Conservation (phyloP, 2,888 invertebrate genomes). For the Amiota minor region DNA sequence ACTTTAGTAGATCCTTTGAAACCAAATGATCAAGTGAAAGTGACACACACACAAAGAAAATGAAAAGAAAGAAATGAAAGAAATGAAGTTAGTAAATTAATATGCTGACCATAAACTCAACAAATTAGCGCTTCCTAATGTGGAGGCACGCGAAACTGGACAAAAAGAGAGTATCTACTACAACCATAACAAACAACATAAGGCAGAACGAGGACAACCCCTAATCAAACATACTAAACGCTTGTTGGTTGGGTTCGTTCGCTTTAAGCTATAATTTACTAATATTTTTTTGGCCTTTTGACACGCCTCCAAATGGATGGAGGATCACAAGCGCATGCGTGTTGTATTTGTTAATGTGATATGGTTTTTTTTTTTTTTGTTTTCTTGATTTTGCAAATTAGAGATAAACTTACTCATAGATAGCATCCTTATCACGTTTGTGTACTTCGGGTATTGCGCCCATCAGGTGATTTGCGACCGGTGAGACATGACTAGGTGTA, state of each 20-base stretch:
- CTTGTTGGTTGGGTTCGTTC: background rate
- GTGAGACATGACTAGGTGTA: slow-evolving; percentile 86
- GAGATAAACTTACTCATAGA: slow-evolving; percentile 91
- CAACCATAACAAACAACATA: background rate
- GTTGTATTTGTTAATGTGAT: background rate
- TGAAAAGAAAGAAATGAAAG: slow-evolving; percentile 38
- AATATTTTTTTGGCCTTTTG: background rate
- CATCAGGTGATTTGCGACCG: slow-evolving; percentile 89
- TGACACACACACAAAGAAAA: slow-evolving; percentile 34
- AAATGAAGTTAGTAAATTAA: slow-evolving; percentile 42
- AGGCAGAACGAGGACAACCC: slow-evolving; percentile 6
- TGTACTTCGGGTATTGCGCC: slow-evolving; percentile 91
- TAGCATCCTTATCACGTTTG: slow-evolving; percentile 98
- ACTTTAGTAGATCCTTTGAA: slow-evolving; percentile 13
- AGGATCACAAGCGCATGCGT: background rate
- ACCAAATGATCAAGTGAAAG: slow-evolving; percentile 33
- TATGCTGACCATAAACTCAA: slow-evolving; percentile 47
- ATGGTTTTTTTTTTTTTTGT: background rate
- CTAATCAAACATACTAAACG: slow-evolving; percentile 24
- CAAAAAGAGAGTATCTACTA: background rate
- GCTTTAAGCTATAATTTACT: slow-evolving; percentile 4
- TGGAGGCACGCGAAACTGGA: slow-evolving; percentile 33
- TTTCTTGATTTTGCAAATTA: background rate
- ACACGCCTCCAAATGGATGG: background rate
- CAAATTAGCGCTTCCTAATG: slow-evolving; percentile 57